Conservation (phyloP, 1,140 invertebrate genomes). For the Ceratoteleas bidentatus region DNA sequence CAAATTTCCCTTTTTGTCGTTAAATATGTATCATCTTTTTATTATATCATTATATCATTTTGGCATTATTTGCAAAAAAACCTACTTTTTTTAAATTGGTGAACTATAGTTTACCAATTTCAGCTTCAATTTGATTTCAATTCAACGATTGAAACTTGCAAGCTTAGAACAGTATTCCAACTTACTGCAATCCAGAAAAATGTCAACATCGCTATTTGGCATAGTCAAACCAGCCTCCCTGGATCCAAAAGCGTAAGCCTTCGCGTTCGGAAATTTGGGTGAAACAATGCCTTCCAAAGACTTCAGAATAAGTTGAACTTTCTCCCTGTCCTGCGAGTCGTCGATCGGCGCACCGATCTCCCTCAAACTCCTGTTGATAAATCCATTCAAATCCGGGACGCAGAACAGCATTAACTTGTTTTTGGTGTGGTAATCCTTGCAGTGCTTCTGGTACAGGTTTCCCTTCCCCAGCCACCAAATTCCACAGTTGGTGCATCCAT, state of each 20-base stretch:
- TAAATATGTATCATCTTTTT: no score
- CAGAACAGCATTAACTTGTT: background rate
- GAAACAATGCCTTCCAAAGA: slow-evolving; percentile 50
- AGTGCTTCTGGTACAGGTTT: slow-evolving; percentile 55
- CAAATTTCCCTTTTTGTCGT: no score
- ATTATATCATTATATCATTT: no score
- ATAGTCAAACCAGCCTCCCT: slow-evolving; percentile 76
- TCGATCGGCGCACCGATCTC: background rate
- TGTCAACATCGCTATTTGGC: slow-evolving; percentile 79
- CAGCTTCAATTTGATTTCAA: no score
- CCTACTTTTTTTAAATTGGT: no score
- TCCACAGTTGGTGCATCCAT: slow-evolving; percentile 66
- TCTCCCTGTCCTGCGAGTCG: slow-evolving; percentile 18
- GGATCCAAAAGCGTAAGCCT: slow-evolving; percentile 80
- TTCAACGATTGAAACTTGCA: no score
- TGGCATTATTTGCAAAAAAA: no score
- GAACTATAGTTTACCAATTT: no score
- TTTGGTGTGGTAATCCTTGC: slow-evolving; percentile 28
- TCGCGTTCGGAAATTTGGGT: slow-evolving; percentile 50
- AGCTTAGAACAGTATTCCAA: slow-evolving; percentile 13
- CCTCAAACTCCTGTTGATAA: slow-evolving; percentile 44
- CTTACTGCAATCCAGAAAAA: slow-evolving; percentile 82
- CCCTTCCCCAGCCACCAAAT: slow-evolving; percentile 57
- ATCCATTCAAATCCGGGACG: slow-evolving; percentile 25
- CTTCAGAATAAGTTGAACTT: slow-evolving; percentile 47